phyloP scores from a whole-genome alignment of 2,113 vertebrate species.

The Tetrax tetrax region DNA sequence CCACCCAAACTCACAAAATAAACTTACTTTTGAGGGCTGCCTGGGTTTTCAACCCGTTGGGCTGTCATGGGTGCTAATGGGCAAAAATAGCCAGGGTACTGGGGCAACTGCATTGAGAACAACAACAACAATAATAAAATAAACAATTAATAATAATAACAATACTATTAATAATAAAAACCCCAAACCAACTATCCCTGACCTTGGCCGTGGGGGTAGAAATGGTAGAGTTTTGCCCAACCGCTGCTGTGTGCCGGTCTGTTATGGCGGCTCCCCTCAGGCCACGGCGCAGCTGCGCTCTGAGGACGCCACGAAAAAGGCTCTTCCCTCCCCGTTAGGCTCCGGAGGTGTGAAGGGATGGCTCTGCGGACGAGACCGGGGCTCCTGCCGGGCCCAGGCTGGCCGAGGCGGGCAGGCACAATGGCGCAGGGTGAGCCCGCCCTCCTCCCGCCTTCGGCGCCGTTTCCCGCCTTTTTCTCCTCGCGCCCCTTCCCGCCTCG shows the following conservation, averaged over 20 bases:
- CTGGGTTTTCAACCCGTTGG: background rate
- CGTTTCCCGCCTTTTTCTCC: background rate
- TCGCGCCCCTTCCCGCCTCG: background rate
- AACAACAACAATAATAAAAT: too few relatives aligned
- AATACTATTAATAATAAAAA: too few relatives aligned
- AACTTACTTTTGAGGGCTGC: background rate
- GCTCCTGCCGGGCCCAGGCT: too few relatives aligned
- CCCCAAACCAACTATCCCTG: too few relatives aligned
- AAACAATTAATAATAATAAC: background rate
- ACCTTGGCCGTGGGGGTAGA: too few relatives aligned
- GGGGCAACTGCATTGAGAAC: background rate
- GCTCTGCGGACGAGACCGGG: accelerated
- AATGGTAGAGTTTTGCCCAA: accelerated
- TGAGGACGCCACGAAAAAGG: accelerated
- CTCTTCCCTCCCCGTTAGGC: accelerated
- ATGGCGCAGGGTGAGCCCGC: accelerated
- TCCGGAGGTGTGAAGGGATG: background rate
- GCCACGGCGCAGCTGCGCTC: background rate
- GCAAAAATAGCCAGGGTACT: background rate
- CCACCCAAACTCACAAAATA: background rate
- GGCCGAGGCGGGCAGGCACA: background rate
- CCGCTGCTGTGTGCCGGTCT: accelerated
- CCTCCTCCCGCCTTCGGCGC: accelerated
- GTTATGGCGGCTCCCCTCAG: accelerated
- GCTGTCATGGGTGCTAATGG: background rate